Conservation (phyloP, 2,888 invertebrate genomes). For the Herminia tarsipennalis region DNA sequence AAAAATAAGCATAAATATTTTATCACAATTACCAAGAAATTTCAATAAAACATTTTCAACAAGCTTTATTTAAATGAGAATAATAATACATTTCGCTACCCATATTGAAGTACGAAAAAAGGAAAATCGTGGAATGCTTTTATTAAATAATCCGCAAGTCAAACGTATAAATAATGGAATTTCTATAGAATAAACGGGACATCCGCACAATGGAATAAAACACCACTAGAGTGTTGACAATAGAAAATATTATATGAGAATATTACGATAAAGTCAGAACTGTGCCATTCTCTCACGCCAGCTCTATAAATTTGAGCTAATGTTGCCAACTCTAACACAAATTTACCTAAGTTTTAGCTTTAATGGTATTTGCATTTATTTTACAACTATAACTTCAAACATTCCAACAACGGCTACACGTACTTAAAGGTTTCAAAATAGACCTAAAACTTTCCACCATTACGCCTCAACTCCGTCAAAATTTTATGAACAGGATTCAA, state of each 20-base stretch:
- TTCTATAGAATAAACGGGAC: constrained; percentile 32
- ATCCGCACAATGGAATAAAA: constrained; percentile 38
- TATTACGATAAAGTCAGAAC: constrained; percentile 48
- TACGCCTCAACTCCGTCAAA: too few species aligned
- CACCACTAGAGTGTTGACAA: constrained; percentile 43
- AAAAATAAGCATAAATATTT: too few species aligned
- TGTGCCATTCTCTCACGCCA: constrained; percentile 39
- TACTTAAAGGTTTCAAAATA: too few species aligned
- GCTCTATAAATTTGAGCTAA: constrained; percentile 52
- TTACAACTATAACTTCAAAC: neutral
- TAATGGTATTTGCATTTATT: too few species aligned
- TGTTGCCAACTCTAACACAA: neutral
- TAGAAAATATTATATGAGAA: constrained; percentile 50
- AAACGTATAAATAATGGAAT: constrained; percentile 23
- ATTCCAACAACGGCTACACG: too few species aligned
- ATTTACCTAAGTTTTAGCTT: neutral
- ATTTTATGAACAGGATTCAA: too few species aligned
- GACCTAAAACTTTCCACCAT: too few species aligned
- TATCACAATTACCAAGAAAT: too few species aligned
- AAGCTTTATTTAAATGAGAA: neutral
- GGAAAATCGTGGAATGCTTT: constrained; percentile 5
- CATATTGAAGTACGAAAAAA: neutral
- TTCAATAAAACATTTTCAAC: neutral
- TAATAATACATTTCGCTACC: neutral
- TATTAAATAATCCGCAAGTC: constrained; percentile 28